Evolutionary conservation across 2,113 vertebrate species (phyloP).

Genomic region (Lophochroa leadbeateri): DNA sequence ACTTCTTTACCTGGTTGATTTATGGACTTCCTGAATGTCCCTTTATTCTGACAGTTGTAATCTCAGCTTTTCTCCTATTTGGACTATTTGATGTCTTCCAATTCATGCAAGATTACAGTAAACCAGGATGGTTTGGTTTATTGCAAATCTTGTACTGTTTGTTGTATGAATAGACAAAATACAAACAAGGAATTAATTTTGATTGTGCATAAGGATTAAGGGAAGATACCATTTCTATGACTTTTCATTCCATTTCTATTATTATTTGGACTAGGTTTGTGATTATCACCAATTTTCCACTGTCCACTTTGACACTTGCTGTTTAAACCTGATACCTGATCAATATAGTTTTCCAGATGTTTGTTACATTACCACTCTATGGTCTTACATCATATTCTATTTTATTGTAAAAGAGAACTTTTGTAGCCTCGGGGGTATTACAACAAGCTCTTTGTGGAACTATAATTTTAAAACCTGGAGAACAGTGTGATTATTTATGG

Average conservation of each 20-base stretch:
- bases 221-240: not conserved
- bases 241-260: not conserved
- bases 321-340: not conserved
- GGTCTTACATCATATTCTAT: not conserved
- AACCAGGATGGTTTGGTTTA: not conserved
- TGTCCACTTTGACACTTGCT: not conserved
- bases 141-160: not conserved
- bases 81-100: not conserved
- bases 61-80: not conserved
- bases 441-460: not conserved
- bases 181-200: not conserved
- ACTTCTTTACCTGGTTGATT: not conserved
- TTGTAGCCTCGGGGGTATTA: not conserved
- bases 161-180: not conserved
- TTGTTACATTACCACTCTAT: not conserved
- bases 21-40: not conserved
- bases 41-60: not conserved
- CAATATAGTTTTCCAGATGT: not conserved
- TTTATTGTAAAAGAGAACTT: not conserved
- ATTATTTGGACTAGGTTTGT: not conserved
- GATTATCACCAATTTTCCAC: not conserved
- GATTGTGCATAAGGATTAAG: not conserved
- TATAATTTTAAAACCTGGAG: not conserved
- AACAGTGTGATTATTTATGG: not conserved
- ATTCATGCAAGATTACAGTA: not conserved